Evolutionary conservation across 2,797 vertebrate genomes (phyloP), one percentile per base, ranked within the genome.

Genomic region (Picus viridis): DNA sequence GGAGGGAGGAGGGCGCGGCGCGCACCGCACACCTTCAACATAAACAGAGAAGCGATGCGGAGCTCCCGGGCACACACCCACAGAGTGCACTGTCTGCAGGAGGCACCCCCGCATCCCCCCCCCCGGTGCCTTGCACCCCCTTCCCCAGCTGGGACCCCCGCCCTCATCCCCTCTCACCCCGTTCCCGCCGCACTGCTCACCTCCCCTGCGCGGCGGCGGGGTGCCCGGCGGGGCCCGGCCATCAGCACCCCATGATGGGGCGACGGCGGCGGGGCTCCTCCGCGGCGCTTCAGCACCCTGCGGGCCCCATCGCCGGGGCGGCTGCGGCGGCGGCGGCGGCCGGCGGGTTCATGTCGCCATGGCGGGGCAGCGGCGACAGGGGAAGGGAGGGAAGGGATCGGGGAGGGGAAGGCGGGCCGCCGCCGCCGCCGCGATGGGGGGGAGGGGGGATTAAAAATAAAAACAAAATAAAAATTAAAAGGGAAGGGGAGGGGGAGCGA

Each of bases 171-270:
- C 16, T 16, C n/a, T 16, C 29, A 1, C 12, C 17, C 41, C n/a
- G 9, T 26, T 10, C 41, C 56, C 71, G 14, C 68, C 68, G 12
- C 36, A 4, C 7, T 13, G 16, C 94, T 70, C 70, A 95, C 85
- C 92, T 92, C 81, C 86, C 92, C 84, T 54, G 74, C 89, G 62
- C 86, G 65, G 76, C 65, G 90, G 88, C 91, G 93, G 70, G 91
- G 88, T 76, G 88, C 93, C 91, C 93, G 91, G 91, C 68, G 84
- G 91, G 81, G 88, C 91, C 93, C 73, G 76, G 90, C 93, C 93
- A 93, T 94, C 88, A 92, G 85, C 90, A 90, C 81, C 90, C 88
- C 90, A 92, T 88, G 68, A 43, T 75, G 83, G 86, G 83, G 86
- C 56, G 83, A 67, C 58, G 74, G 86, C 68, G 89, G 86, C 90